These are phyloP conservation scores for Bhutanitis thaidina DNA, from an alignment of 2,888 invertebrate genomes.

Conservation along the genomic window DNA sequence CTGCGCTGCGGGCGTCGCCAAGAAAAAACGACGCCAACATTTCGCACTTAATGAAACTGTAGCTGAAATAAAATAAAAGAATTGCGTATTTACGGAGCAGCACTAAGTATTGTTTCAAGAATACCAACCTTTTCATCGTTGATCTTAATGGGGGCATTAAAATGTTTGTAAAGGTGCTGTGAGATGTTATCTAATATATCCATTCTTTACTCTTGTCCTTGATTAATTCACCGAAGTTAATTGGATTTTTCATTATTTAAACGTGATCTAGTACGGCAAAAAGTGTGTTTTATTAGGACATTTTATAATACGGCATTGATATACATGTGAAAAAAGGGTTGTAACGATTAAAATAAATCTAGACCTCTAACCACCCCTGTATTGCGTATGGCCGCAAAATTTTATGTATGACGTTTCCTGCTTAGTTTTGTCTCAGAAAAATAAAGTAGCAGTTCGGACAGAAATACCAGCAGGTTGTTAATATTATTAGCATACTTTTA, in stretches of 20 bases:
- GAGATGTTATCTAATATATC: constrained; percentile 26
- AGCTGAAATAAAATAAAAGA: constrained; percentile 71
- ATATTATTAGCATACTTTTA: no score
- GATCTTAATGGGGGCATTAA: constrained; percentile 53
- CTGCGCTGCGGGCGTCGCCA: constrained; percentile 58
- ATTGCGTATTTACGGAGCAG: constrained; percentile 59
- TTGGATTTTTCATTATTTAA: background rate
- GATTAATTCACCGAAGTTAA: background rate
- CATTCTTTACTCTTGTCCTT: background rate
- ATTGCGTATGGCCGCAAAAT: no score
- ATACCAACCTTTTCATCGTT: constrained; percentile 46
- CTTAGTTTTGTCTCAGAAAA: no score
- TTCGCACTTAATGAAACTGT: constrained; percentile 78
- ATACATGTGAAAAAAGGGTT: no score
- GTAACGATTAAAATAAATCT: no score
- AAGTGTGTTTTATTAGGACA: no score
- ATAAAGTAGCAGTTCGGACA: no score
- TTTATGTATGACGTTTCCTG: no score
- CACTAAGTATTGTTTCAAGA: constrained; percentile 62
- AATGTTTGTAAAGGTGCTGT: constrained; percentile 43
- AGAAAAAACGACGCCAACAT: constrained; percentile 70
- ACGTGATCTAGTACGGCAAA: background rate
- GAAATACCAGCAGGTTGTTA: no score
- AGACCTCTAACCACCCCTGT: no score
- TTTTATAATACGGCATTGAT: no score